A percentile compares a stretch with the other conserved stretches of the same genome.
These are phyloP conservation scores for Morone chrysops DNA, from an alignment of 2,113 vertebrate species.

Conservation along the genomic window DNA sequence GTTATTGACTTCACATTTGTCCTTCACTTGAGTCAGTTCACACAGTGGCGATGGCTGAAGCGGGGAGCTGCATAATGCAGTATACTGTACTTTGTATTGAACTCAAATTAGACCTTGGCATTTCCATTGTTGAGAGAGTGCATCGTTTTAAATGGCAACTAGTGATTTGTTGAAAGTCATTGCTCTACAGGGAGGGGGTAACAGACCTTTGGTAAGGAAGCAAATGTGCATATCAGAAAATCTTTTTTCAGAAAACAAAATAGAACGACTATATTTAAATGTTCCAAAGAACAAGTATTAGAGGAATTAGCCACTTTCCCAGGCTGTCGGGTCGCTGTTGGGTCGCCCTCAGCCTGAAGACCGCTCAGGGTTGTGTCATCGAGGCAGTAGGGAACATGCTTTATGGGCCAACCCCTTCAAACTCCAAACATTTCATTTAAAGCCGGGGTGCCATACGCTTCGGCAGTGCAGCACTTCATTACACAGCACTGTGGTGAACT, in stretches of 20 bases:
- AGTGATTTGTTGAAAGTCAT: slow-evolving; percentile 6
- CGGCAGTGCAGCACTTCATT: slow-evolving; percentile 44
- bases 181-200: neutral
- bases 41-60: neutral
- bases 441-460: slow-evolving; percentile 11
- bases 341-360: neutral
- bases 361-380: neutral
- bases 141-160: neutral
- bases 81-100: neutral
- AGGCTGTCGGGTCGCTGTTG: neutral
- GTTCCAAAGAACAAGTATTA: neutral
- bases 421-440: slow-evolving; percentile 1
- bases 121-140: slow-evolving; percentile 7
- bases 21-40: slow-evolving; percentile 31
- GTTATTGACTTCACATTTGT: slow-evolving; percentile 34
- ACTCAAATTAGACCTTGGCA: slow-evolving; percentile 1
- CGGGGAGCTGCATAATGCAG: neutral
- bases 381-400: neutral
- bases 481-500: slow-evolving; percentile 42
- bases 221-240: neutral
- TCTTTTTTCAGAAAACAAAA: neutral
- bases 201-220: neutral
- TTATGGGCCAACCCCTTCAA: neutral
- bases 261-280: neutral
- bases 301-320: neutral